Base-by-base conservation (phyloP, 2,113 vertebrate species). In the Piliocolobus tephrosceles region DNA sequence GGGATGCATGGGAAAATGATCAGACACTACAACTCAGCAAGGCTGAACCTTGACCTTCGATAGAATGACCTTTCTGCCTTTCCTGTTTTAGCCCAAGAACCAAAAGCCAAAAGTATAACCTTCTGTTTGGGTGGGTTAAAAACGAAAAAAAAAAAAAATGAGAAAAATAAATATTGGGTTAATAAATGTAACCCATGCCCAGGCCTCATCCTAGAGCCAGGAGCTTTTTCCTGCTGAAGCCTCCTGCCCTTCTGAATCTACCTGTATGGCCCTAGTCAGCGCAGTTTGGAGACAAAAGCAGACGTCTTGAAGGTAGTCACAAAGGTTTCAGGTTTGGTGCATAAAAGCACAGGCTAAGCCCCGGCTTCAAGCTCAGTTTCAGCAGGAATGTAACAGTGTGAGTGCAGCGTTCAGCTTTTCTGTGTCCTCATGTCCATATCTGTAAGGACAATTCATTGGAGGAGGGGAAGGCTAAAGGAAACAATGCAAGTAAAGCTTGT, bases 401-500 rank as follows among this genome's bases (percentile, higher is more conserved):
- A 9, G 22, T 25, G 68, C 64, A 75, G 8, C 1, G 30, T 7
- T 38, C 20, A 9, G 38, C 27, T 27, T 85, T 2, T 45, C 61
- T 68, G 9, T 73, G 20, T 12, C 79, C 22, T 38, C 1, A 10
- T 4, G 52, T 75, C 55, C n/a, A 6, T 25, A 1, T 27, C 2
- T 9, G 17, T 50, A n/a, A 61, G 16, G 38, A 57, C 35, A 23
- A 7, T 72, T 64, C 7, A 30, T 0, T 52, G 16, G 12, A 11
- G 25, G 13, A 47, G 0, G 0, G 9, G 5, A 18, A 22, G 8
- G 0, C 0, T 27, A 35, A 70, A 61, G 35, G 64, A 72, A 91
- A 64, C 12, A 30, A 17, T 9, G 1, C 11, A 12, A 16, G 3
- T 8, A 22, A 57, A 81, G 8, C 45, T 68, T 27, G 1, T 2